Evolutionary conservation across 2,113 vertebrate genomes (phyloP).

Genomic region (Calyptommatus sinebrachiatus): DNA sequence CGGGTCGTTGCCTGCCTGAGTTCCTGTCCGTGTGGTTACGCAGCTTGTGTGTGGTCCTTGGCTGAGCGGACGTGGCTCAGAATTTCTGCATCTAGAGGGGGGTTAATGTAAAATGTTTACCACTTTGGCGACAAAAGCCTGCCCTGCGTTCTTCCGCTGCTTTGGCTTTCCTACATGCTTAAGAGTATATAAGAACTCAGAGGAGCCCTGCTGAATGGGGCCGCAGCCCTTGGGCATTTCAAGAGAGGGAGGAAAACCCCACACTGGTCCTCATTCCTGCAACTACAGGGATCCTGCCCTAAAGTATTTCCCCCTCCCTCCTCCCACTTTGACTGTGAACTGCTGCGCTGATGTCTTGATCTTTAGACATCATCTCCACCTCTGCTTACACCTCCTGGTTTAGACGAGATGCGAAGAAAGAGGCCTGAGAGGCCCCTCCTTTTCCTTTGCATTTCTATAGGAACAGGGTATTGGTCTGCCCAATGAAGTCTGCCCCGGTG

Average conservation of each 20-base stretch:
- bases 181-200: background rate
- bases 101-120: too few species aligned
- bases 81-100: background rate
- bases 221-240: too few species aligned
- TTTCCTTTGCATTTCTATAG: conserved; percentile 63
- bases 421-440: background rate
- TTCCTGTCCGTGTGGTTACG: fast-evolving
- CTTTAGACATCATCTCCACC: background rate
- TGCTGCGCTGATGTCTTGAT: background rate
- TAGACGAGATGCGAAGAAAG: background rate
- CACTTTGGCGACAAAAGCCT: too few species aligned
- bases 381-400: background rate
- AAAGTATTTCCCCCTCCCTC: background rate
- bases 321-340: background rate
- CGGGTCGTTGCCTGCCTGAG: background rate
- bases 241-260: too few species aligned
- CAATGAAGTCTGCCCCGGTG: conserved; percentile 97
- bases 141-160: background rate
- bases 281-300: too few species aligned
- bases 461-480: conserved; percentile 95
- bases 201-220: too few species aligned
- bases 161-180: background rate
- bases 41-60: background rate
- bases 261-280: too few species aligned
- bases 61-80: background rate